Base-by-base conservation (phyloP, 92 coral and sea anemone genomes). In the Diadumene lineata region DNA sequence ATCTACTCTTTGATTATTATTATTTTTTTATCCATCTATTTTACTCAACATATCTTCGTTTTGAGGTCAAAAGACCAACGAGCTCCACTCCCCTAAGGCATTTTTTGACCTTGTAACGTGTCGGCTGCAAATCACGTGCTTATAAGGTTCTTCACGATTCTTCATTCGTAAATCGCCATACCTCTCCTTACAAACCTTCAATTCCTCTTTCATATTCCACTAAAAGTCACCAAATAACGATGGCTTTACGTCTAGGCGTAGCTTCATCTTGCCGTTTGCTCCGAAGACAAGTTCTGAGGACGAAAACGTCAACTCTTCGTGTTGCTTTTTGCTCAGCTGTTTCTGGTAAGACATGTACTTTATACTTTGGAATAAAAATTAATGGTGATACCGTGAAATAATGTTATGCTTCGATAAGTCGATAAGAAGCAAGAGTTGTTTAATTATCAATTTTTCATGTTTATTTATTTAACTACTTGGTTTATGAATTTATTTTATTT, bases 191-290 rank as follows among this genome's bases (percentile, higher is more conserved):
- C 7, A 32, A 17, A 19, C 66, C 73, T 38, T 23, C n/a, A 32
- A 19, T 55, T 72, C n/a, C 28, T 31, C 34, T 27, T 7, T 25
- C 16, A 18, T 11, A 60, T 32, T 38, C 15, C 56, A 34, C 53
- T 0, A 30, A 1, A 31, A 15, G 15, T 56, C 32, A 53, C 25
- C 10, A 30, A 31, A 16, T 19, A 66, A 65, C 22, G 21, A 76
- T 76, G 81, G 65, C 81, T 22, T 33, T 76, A 48, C 81, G 74
- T 53, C 74, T 76, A 64, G 72, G 65, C 1, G 18, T 76, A 11
- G 15, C 81, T 43, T 21, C 60, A 17, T 48, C 50, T 25, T 26
- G 22, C 29, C 81, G 81, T 55, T 29, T 76, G 6, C 63, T 73
- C 29, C 81, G 34, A 46, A 27, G 73, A 19, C 72, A 76, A 34